Evolutionary conservation across 1,140 invertebrate genomes (phyloP).

Genomic region (Papilio glaucus): DNA sequence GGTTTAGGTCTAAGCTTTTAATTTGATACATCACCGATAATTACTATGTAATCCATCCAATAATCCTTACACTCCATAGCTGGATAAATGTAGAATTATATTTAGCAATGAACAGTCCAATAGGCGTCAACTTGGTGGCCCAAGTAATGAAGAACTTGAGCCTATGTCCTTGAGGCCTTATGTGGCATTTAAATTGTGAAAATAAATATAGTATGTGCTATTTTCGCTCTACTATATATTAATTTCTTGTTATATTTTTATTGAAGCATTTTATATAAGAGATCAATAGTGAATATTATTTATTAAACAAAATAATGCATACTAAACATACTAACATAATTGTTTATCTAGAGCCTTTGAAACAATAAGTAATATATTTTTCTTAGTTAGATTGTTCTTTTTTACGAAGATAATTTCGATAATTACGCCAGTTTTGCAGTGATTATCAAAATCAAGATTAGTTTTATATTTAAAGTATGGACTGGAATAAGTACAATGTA

Average conservation of each 20-base stretch:
- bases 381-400: background rate
- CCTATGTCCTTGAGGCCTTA: no score
- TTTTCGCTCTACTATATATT: no score
- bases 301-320: background rate
- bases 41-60: constrained; percentile 7
- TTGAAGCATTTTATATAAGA: background rate
- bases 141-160: background rate
- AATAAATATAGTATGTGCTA: no score
- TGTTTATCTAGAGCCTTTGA: background rate
- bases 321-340: background rate
- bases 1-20: constrained; percentile 36
- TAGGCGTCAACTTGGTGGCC: background rate
- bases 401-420: background rate
- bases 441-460: background rate
- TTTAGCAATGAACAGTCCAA: background rate
- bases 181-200: no score
- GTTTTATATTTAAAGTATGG: background rate
- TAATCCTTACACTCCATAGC: constrained; percentile 1
- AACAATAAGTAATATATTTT: background rate
- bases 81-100: background rate
- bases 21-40: constrained; percentile 12
- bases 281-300: background rate
- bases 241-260: constrained; percentile 18
- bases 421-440: background rate
- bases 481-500: constrained; percentile 12